These are phyloP conservation scores for Montipora sp. DNA, from an alignment of 64 coral and sea anemone genomes.

Conservation along the genomic window DNA sequence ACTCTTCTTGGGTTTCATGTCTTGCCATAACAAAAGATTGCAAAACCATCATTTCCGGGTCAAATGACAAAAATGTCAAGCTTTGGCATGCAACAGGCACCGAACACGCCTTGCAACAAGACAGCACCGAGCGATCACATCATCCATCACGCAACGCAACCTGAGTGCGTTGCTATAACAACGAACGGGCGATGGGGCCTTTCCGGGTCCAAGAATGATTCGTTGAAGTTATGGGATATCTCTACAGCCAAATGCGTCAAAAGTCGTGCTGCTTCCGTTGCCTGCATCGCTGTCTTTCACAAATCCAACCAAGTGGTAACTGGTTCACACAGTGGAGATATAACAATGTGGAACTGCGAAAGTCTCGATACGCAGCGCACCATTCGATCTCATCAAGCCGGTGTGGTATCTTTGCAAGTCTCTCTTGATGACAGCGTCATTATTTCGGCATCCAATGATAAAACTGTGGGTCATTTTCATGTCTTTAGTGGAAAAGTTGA, in stretches of 20 bases:
- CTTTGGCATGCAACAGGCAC: conserved; percentile 70
- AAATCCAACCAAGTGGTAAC: conserved; percentile 61
- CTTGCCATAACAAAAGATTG: conserved; percentile 77
- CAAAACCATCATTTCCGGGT: conserved; percentile 84
- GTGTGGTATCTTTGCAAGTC: conserved; percentile 48
- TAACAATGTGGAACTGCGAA: conserved; percentile 75
- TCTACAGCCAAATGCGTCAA: conserved; percentile 16
- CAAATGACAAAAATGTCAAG: conserved; percentile 91
- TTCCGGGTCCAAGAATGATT: conserved; percentile 83
- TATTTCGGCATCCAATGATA: conserved; percentile 64
- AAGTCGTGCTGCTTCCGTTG: conserved; percentile 54
- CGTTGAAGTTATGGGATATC: conserved; percentile 80
- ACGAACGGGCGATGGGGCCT: conserved; percentile 71
- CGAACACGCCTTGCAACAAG: conserved; percentile 24
- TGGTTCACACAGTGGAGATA: conserved; percentile 69
- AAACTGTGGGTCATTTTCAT: conserved; percentile 47
- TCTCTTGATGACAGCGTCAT: conserved; percentile 57
- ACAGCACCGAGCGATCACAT: conserved; percentile 72
- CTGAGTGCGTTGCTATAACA: conserved; percentile 85
- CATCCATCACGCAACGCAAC: conserved; percentile 75
- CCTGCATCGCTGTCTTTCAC: conserved; percentile 55
- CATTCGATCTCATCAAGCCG: conserved; percentile 54
- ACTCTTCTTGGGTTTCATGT: conserved; percentile 87
- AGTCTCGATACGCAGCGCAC: conserved; percentile 24
- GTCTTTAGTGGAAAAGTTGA: conserved; percentile 14